These are phyloP conservation scores for Coelopa frigida DNA, from an alignment of 1,140 invertebrate genomes.

Conservation along the genomic window DNA sequence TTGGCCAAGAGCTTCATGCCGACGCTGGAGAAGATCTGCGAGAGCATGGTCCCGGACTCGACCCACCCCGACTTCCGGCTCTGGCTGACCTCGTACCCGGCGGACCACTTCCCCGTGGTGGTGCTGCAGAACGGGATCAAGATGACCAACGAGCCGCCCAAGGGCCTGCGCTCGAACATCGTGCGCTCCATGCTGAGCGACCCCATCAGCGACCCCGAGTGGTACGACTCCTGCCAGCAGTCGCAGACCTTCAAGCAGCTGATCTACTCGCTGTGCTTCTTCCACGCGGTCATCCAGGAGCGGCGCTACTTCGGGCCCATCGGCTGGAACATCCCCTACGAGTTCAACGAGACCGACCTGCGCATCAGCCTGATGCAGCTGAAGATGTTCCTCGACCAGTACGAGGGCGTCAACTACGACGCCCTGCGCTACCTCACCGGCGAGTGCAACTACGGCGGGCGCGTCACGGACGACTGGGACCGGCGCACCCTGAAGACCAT, in stretches of 20 bases:
- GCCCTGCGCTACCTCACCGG: conserved; percentile 85
- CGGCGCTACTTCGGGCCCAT: conserved; percentile 85
- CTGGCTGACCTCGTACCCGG: conserved; percentile 92
- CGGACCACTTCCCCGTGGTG: conserved; percentile 83
- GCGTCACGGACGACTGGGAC: conserved; percentile 94
- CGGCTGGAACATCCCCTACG: conserved; percentile 93
- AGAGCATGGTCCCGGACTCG: conserved; percentile 64
- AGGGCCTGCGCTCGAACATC: conserved; percentile 68
- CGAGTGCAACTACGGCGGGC: conserved; percentile 94
- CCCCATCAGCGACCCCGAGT: conserved; percentile 79
- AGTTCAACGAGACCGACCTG: conserved; percentile 93
- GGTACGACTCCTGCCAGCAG: conserved; percentile 79
- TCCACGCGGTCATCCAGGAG: conserved; percentile 89
- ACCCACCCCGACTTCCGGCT: conserved; percentile 85
- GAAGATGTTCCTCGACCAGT: conserved; percentile 82
- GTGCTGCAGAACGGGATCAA: conserved; percentile 91
- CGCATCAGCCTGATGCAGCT: conserved; percentile 81
- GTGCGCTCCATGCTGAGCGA: conserved; percentile 75
- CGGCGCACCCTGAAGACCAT: conserved; percentile 78
- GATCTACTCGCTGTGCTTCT: conserved; percentile 86
- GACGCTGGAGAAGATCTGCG: conserved; percentile 71
- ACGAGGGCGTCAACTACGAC: conserved; percentile 79
- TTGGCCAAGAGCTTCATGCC: conserved; percentile 92
- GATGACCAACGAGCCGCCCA: conserved; percentile 93
- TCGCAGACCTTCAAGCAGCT: conserved; percentile 73